A percentile compares a stretch with the other conserved stretches of the same genome.
Evolutionary conservation across 2,888 invertebrate genomes (phyloP).

Genomic region (Epinotia nisella): DNA sequence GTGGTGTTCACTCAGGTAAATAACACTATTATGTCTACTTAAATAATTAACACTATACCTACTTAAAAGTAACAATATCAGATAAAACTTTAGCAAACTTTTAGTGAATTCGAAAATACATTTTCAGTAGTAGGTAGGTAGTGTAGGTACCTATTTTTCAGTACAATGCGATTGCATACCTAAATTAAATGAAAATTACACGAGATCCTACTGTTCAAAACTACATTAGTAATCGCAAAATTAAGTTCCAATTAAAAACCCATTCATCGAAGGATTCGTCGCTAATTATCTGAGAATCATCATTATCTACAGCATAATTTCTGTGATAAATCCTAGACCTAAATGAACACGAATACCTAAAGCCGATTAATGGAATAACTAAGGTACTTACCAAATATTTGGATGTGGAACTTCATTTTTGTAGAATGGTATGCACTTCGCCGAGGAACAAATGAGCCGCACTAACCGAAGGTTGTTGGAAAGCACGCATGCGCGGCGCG

Average conservation of each 20-base stretch:
- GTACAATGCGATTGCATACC: neutral
- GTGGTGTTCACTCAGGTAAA: neutral
- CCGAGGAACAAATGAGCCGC: slow-evolving; percentile 61
- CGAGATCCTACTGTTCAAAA: neutral
- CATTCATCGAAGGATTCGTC: slow-evolving; percentile 42
- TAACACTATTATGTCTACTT: neutral
- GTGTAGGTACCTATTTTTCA: neutral
- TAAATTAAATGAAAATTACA: neutral
- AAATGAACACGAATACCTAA: slow-evolving; percentile 30
- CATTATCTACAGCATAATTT: slow-evolving; percentile 24
- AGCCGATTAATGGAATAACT: slow-evolving; percentile 16
- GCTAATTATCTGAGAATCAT: slow-evolving; percentile 36
- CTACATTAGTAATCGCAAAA: neutral
- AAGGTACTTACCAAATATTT: slow-evolving; percentile 70
- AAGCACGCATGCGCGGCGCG: slow-evolving; percentile 46
- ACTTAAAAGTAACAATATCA: neutral
- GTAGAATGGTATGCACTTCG: slow-evolving; percentile 50
- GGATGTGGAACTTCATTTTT: slow-evolving; percentile 76
- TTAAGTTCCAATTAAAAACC: slow-evolving; percentile 30
- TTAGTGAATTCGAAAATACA: neutral
- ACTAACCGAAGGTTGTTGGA: slow-evolving; percentile 51
- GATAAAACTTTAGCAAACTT: neutral
- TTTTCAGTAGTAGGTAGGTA: too few species aligned
- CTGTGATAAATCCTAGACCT: slow-evolving; percentile 36
- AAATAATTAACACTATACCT: neutral